Evolutionary conservation across 2,888 invertebrate genomes (phyloP), one percentile per base, ranked within the genome.

Genomic region (Ennomos quercinarius): DNA sequence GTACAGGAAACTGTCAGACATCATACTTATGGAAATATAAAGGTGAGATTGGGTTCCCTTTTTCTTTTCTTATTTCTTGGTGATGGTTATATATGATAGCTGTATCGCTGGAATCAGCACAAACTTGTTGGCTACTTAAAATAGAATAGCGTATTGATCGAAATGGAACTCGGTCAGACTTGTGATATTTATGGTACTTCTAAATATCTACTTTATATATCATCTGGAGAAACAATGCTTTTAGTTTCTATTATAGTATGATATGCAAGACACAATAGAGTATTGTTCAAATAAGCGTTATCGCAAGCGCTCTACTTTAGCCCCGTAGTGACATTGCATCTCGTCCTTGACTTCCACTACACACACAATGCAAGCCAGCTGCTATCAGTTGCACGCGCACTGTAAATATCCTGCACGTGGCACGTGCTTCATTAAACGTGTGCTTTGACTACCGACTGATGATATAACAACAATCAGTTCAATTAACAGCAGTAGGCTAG

Each of bases 1-100:
- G 95, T 95, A 93, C 94, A 95, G 93, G 95, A 94, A 94, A 94
- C 93, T 86, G 93, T 94, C 91, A 93, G 94, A 88, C 95, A 95
- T 91, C 94, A 94, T 89, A 94, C 94, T 89, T 95, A 93, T 89
- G 95, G 95, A 93, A 95, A 94, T 87, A 95, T 95, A 86, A 94
- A 95, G 94, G 95, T 95, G 94, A 91, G 90, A 87, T 72, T 79
- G 77, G 89, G 86, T 81, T 87, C 82, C 69, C 66, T 57, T 72
- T 76, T 80, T 71, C 62, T 70, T 66, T 72, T 27, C 17, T 17
- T 17, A 17, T 17, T 68, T 63, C 65, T 68, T 72, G 77, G 78
- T 77, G 80, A 60, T 76, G 83, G 76, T 54, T 57, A 39, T 36
- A 39, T 36, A 44, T n/a, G n/a, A 37, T 6, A 27, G 27, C n/a